Base-by-base conservation (phyloP, 1,140 invertebrate species). In the Ephestia elutella region DNA sequence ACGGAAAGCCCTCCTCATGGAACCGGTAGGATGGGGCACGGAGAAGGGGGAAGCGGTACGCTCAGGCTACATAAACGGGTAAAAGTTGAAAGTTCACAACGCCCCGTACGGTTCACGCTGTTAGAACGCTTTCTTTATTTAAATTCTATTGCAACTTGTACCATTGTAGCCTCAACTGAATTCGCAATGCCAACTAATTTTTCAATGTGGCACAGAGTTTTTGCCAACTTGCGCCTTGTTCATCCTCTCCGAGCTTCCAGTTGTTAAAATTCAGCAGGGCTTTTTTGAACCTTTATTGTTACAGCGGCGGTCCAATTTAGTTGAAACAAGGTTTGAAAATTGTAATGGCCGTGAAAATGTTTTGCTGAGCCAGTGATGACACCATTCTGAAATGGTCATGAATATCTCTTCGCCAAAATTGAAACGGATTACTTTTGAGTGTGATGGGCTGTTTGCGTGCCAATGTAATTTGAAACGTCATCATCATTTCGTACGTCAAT, bases 51-150 rank as follows among this genome's bases (percentile, higher is more conserved):
- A 15, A 35, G 32, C n/a, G 67, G 64, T 66, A 73, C 70, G 68
- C 64, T 63, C 71, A 56, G 61, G 62, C 72, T 74, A 78, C 74
- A 82, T 72, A 71, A 78, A 75, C 78, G 78, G 70, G 73, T 80
- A 82, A 82, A 87, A 87, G 82, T 87, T 87, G 80, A 87, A 83
- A 87, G 85, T 87, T 87, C 82, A 86, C 81, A 80, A 71, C 76
- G 80, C 78, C 77, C 71, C 69, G 73, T 77, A 79, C 75, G 70
- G 79, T 82, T 85, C 78, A 71, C 76, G 70, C 76, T 81, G 76
- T 77, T 79, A 75, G 72, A 87, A 78, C 73, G 82, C 68, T 84
- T 78, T 85, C 82, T 86, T 87, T 87, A 86, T 86, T 86, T 81
- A 86, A 87, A 86, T 82, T 82, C 73, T 79, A 76, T 82, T 80